Base-by-base conservation (phyloP, 1,140 invertebrate genomes). In the Sycophila sp. region DNA sequence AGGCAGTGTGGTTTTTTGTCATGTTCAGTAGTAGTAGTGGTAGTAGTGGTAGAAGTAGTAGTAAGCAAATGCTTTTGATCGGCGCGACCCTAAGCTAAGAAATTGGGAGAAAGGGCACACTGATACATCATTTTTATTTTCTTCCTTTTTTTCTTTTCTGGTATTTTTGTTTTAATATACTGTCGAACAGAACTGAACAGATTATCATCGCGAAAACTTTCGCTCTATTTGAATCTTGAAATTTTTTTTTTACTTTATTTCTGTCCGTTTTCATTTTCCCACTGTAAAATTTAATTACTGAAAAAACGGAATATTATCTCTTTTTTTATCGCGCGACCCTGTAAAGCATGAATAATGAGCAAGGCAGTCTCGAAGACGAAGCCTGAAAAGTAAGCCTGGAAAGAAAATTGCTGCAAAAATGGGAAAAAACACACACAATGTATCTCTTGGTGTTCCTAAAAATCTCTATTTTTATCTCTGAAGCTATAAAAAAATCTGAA, bases 21-120 rank as follows among this genome's bases (percentile, higher is more conserved):
- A 86, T 86, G 83, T 85, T 84, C 83, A 79, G 82, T 86, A 86
- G 84, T 85, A 83, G 85, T 85, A 83, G 85, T 85, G 82, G 83
- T 85, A 83, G 81, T 82, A 77, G 82, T 84, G 78, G 82, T 81
- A 83, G 83, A 81, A 83, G 82, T 83, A 78, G 82, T 83, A 84
- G 84, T 85, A 81, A 83, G 84, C 85, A 85, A 84, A 81, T 78
- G 83, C 85, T 85, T 86, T 85, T 85, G 84, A 84, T 85, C 84
- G 82, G 82, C 83, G 80, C 83, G 79, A 85, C 84, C 83, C 85
- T 87, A 87, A 86, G 85, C 85, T 86, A 87, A 85, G 85, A 85
- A 85, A 87, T 79, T 79, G 83, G 83, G 84, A 86, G 83, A 85
- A 86, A 86, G 85, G 84, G 84, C 65, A 71, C 81, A 84, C 83